Evolutionary conservation across 2,797 vertebrate species (phyloP).

Genomic region (Gymnoscopelus microlampas): DNA sequence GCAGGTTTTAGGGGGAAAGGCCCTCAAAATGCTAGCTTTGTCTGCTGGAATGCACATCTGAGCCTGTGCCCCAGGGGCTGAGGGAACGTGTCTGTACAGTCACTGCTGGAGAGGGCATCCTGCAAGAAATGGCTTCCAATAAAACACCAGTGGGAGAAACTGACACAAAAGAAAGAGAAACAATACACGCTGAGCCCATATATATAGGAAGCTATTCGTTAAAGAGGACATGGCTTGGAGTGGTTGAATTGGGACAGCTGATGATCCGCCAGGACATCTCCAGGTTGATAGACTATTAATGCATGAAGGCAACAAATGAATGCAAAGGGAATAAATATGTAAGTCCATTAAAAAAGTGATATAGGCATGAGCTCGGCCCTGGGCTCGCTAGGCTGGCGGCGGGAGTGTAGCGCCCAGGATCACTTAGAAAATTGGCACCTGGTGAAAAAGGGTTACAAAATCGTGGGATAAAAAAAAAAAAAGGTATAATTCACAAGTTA

Average conservation of each 20-base stretch:
- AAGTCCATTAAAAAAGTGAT: neutral
- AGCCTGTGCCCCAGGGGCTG: slow-evolving; percentile 76
- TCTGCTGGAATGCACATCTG: slow-evolving; percentile 84
- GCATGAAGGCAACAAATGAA: neutral
- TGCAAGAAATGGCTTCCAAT: slow-evolving; percentile 70
- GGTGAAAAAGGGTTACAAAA: no score
- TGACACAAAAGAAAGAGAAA: slow-evolving; percentile 24
- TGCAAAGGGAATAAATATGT: neutral
- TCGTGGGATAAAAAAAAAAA: no score
- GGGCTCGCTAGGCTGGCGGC: no score
- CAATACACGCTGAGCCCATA: slow-evolving; percentile 42
- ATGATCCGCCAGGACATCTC: neutral
- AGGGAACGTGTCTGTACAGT: slow-evolving; percentile 86
- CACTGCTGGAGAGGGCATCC: slow-evolving; percentile 74
- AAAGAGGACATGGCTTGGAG: slow-evolving; percentile 6
- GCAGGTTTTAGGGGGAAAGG: slow-evolving; percentile 55
- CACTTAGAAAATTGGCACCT: no score
- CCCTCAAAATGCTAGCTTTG: slow-evolving; percentile 79
- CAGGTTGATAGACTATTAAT: neutral
- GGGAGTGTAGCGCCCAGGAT: no score
- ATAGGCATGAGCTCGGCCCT: no score
- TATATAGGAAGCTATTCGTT: slow-evolving; percentile 30
- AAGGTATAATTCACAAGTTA: no score
- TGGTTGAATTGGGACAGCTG: slow-evolving; percentile 22
- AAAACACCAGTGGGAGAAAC: slow-evolving; percentile 47